A percentile compares a stretch with the other conserved stretches of the same genome.
phyloP scores from a whole-genome alignment of 2,888 invertebrate genomes.

The Cerastis leucographa region DNA sequence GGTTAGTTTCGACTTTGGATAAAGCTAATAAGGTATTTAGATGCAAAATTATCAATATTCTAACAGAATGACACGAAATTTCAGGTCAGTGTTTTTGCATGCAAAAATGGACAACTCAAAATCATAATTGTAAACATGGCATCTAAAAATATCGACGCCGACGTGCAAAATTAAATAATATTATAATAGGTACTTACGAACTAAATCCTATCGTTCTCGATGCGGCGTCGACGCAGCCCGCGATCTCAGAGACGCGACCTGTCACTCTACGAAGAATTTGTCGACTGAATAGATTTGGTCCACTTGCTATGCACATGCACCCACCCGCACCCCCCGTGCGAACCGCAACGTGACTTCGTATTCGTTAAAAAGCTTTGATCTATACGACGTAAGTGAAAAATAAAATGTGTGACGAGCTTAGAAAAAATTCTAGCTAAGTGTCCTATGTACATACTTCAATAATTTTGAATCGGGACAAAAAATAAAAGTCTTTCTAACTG shows the following conservation, averaged over 20 bases:
- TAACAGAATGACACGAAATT: not conserved
- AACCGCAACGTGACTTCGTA: not conserved
- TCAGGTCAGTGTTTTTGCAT: not conserved
- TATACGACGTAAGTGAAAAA: not conserved
- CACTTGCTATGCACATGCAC: too few species aligned
- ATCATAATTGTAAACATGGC: not conserved
- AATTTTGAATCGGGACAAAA: too few species aligned
- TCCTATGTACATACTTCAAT: too few species aligned
- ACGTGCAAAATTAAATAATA: constrained; percentile 1
- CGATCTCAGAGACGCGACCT: constrained; percentile 2
- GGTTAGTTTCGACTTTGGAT: constrained; percentile 8
- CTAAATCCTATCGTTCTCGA: not conserved
- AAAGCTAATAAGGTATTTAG: constrained; percentile 2
- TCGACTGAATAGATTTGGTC: not conserved
- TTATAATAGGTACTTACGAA: constrained; percentile 3
- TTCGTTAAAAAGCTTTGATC: not conserved
- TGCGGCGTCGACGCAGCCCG: constrained; percentile 1
- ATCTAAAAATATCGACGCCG: not conserved
- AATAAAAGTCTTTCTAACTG: not conserved
- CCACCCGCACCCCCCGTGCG: not conserved
- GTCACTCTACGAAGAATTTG: not conserved
- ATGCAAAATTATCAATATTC: constrained; percentile 1
- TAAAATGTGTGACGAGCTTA: not conserved
- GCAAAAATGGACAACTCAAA: not conserved
- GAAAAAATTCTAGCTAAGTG: too few species aligned